A percentile compares a stretch with the other conserved stretches of the same genome.
phyloP scores from a whole-genome alignment of 2,113 vertebrate species.

The Odocoileus hemionus region DNA sequence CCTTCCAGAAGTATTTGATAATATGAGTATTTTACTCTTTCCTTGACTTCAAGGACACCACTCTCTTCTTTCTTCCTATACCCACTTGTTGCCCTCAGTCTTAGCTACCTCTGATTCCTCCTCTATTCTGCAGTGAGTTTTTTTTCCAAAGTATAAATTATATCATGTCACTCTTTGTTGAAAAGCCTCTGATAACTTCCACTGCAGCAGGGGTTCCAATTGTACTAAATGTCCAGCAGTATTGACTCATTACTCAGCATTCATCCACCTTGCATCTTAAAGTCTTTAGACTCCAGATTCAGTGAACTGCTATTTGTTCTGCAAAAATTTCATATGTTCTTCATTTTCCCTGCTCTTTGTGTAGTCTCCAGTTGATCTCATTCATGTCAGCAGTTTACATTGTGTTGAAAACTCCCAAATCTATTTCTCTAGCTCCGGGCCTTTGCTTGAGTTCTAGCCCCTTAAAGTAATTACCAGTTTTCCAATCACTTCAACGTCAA shows the following conservation, averaged over 20 bases:
- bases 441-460: background rate
- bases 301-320: background rate
- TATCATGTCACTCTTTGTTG: background rate
- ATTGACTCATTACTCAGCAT: background rate
- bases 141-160: background rate
- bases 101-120: background rate
- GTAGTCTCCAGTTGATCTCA: background rate
- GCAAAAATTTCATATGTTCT: background rate
- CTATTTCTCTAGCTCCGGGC: background rate
- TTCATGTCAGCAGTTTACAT: background rate
- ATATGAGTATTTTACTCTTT: background rate
- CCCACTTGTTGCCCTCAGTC: background rate
- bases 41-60: background rate
- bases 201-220: background rate
- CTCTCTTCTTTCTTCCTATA: background rate
- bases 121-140: background rate
- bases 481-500: background rate
- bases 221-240: background rate
- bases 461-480: background rate
- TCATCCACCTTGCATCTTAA: background rate
- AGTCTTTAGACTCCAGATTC: background rate
- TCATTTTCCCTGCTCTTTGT: background rate
- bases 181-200: background rate
- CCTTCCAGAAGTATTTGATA: background rate
- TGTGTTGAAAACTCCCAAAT: background rate